Base-by-base conservation (phyloP, 2,888 invertebrate genomes). In the Diachrysia chrysitis region DNA sequence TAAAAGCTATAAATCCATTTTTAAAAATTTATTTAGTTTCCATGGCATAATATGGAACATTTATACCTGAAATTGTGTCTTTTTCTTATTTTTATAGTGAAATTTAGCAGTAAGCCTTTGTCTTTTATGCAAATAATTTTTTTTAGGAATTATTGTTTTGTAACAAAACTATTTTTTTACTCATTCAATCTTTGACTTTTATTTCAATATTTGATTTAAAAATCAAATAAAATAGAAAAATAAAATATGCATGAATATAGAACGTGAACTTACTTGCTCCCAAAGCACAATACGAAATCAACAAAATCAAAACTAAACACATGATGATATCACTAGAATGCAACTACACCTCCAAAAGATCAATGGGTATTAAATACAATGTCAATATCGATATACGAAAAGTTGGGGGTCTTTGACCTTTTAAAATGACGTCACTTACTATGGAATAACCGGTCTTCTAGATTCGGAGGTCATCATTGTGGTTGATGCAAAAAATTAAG, bases 281-380 rank as follows among this genome's bases (percentile, higher is more conserved):
- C 42, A 5, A 42, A 1, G n/a, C 42, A 42, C 42, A 42, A n/a
- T 7, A n/a, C 42, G n/a, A 42, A 42, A 37, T 16, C 16, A 42
- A n/a, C 42, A 42, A 42, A 42, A 42, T 6, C 3, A 42, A n/a
- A 42, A 6, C 42, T 6, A 42, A 42, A 42, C n/a, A 42, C n/a
- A 42, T 42, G n/a, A n/a, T 42, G 6, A 42, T 16, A 6, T n/a
- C 42, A 42, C 42, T 6, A 16, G 5, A 42, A 42, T 37, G 16
- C 37, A 37, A 37, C 37, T 5, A n/a, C 42, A 42, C 42, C 42
- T 16, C 5, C 42, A 42, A 42, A n/a, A 42, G 42, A n/a, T 42
- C n/a, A 42, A n/a, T 42, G n/a, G n/a, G 42, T 42, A 42, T n/a
- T 42, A 42, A 42, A n/a, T 42, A n/a, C 42, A n/a, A 42, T n/a